Base-by-base conservation (phyloP, 2,888 invertebrate species). In the Drosophila meridiana region DNA sequence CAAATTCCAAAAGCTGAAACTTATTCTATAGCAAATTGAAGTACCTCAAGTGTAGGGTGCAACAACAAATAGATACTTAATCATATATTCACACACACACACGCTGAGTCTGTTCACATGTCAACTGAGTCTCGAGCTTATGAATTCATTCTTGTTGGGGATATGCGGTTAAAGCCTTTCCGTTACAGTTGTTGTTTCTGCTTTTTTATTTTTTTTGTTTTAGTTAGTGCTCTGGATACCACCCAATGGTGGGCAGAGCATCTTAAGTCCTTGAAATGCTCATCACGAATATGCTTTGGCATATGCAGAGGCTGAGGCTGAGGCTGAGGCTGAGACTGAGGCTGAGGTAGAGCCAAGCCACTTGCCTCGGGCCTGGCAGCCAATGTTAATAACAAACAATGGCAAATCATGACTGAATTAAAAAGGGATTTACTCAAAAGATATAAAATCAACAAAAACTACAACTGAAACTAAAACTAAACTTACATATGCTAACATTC, bases 221-320 rank as follows among this genome's bases (percentile, higher is more conserved):
- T 34, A 55, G 47, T 52, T 50, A 13, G 42, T 56, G 59, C 20
- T 40, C n/a, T 26, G 45, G 67, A 53, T 30, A 30, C 40, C 3
- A n/a, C 42, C 8, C 9, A 14, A 2, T 32, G 48, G 26, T 8
- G 40, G 32, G 43, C 9, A 14, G 43, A 76, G 56, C 66, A 71
- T 74, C 79, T 80, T 76, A 85, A 84, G 80, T 77, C 80, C 80
- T 76, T 62, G 52, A 78, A 78, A 80, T 78, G 66, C 82, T 82
- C 77, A 82, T 78, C 84, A 66, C 73, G 76, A 77, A 80, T 84
- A 73, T 63, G 73, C 67, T 53, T 71, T 48, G 34, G 20, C 20
- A 20, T 20, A 20, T 34, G 34, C 34, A 9, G 42, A 7, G 8
- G 42, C 20, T 20, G 20, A 20, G 20, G 20, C 0, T 20, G 20